Percentiles rank a stretch among this genome's conserved stretches.
Evolutionary conservation across 2,888 invertebrate genomes (phyloP).

Genomic region (Meandrusa payeni): DNA sequence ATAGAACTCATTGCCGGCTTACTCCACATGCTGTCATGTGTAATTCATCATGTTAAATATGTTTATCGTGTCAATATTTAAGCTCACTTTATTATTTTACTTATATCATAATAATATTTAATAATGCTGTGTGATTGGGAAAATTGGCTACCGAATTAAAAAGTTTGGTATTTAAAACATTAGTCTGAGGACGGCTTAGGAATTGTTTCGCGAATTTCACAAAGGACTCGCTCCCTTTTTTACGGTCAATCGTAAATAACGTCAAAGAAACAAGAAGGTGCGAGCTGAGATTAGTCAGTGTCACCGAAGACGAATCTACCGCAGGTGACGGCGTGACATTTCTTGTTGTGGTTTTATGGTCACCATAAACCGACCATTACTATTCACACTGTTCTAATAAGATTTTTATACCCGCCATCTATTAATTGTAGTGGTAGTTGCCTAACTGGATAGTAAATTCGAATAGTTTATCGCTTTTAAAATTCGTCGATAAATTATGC

Average conservation of each 20-base stretch:
- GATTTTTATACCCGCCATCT: conserved; percentile 58
- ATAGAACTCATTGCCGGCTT: too few relatives aligned
- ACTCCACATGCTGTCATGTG: too few relatives aligned
- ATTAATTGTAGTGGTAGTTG: conserved; percentile 65
- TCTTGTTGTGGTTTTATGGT: conserved; percentile 61
- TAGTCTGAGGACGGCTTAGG: neutral
- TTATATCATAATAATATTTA: too few relatives aligned
- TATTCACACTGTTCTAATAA: conserved; percentile 66
- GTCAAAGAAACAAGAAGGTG: conserved; percentile 28
- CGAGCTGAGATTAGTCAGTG: conserved; percentile 39
- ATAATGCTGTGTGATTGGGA: too few relatives aligned
- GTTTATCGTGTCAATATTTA: too few relatives aligned
- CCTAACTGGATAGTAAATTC: conserved; percentile 49
- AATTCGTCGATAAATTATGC: conserved; percentile 42
- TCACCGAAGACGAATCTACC: conserved; percentile 39
- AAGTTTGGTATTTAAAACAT: neutral
- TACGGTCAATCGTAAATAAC: conserved; percentile 4
- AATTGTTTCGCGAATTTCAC: conserved; percentile 4
- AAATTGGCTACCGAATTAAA: too few relatives aligned
- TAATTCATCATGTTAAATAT: too few relatives aligned
- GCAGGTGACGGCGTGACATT: conserved; percentile 49
- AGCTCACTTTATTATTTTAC: too few relatives aligned
- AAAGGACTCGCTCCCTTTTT: conserved; percentile 1
- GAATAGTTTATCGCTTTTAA: conserved; percentile 50
- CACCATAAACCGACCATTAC: conserved; percentile 59